Conservation (phyloP, 1,140 invertebrate genomes). For the Laupala kohalensis region DNA sequence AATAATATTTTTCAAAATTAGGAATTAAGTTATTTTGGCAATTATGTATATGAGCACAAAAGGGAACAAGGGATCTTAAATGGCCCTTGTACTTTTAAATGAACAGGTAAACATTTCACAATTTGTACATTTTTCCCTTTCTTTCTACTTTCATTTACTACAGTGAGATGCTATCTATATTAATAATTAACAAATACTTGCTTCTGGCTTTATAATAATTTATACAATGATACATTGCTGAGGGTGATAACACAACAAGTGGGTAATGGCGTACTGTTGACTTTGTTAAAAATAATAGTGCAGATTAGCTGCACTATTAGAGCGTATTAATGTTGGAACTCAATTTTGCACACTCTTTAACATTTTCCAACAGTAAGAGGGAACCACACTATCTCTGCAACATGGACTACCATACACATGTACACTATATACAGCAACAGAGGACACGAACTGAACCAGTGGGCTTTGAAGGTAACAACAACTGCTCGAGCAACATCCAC, state of each 20-base stretch:
- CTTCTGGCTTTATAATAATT: background rate
- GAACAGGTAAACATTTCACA: background rate
- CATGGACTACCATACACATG: constrained; percentile 11
- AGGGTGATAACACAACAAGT: constrained; percentile 5
- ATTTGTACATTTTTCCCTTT: background rate
- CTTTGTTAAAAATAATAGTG: too few species aligned
- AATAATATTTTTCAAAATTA: too few species aligned
- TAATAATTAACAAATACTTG: background rate
- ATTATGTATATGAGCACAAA: too few species aligned
- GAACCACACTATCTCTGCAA: background rate
- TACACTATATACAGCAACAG: constrained; percentile 17
- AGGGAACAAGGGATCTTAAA: background rate
- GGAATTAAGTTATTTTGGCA: too few species aligned
- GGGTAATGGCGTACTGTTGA: background rate
- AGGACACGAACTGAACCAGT: background rate
- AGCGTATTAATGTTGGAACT: too few species aligned
- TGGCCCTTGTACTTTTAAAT: background rate
- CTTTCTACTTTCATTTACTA: background rate
- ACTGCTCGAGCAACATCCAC: constrained; percentile 17
- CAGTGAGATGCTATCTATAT: background rate
- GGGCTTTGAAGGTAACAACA: constrained; percentile 15
- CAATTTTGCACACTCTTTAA: background rate
- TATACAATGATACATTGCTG: background rate
- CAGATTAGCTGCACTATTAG: too few species aligned
- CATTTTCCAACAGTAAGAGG: background rate